phyloP scores from a whole-genome alignment of 2,113 vertebrate species.

The Thomomys bottae region DNA sequence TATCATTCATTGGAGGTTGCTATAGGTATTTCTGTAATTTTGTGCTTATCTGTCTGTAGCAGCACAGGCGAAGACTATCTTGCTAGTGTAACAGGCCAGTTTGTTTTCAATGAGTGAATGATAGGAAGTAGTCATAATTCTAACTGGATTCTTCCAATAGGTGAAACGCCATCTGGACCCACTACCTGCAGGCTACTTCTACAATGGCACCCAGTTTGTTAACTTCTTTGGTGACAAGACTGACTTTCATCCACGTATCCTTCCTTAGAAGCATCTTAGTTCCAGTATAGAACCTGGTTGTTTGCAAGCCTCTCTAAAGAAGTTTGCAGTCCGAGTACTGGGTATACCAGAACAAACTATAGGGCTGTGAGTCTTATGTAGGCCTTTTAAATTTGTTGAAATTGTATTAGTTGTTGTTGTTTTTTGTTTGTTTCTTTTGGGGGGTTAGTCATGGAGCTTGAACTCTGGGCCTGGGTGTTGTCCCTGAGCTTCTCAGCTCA shows the following conservation, averaged over 20 bases:
- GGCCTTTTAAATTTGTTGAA: not conserved
- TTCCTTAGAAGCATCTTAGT: slow-evolving; percentile 87
- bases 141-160: slow-evolving; percentile 79
- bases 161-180: slow-evolving; percentile 92
- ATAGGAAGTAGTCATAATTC: slow-evolving; percentile 40
- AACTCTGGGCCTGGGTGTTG: no score
- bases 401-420: no score
- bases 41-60: not conserved
- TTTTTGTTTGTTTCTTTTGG: no score
- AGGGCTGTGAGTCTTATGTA: not conserved
- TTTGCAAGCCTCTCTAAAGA: not conserved
- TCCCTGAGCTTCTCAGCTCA: no score
- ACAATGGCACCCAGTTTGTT: slow-evolving; percentile 95
- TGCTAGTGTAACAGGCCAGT: not conserved
- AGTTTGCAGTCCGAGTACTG: not conserved
- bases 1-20: not conserved
- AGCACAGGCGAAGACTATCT: not conserved
- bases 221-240: slow-evolving; percentile 96
- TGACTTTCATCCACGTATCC: slow-evolving; percentile 96
- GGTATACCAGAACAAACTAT: not conserved
- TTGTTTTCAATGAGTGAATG: slow-evolving; percentile 39
- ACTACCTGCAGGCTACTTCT: slow-evolving; percentile 94
- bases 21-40: not conserved
- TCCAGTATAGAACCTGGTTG: not conserved
- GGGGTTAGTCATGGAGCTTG: no score